These are phyloP conservation scores for Spodoptera frugiperda DNA, from an alignment of 1,140 invertebrate species.

Conservation along the genomic window DNA sequence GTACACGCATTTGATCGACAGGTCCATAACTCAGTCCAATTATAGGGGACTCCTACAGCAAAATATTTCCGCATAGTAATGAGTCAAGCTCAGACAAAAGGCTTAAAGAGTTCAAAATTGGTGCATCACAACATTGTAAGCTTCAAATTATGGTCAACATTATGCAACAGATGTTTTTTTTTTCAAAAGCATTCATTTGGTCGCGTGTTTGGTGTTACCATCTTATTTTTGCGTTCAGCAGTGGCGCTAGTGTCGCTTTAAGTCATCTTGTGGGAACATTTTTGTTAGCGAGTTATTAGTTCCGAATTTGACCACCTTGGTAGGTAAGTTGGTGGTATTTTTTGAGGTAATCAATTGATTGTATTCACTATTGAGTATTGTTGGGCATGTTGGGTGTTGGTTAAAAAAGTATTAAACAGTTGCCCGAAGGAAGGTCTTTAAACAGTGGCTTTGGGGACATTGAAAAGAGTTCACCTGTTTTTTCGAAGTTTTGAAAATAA, in stretches of 20 bases:
- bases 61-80: not conserved
- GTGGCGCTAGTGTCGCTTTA: too few species aligned
- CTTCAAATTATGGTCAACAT: not conserved
- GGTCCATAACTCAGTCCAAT: not conserved
- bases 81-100: too few species aligned
- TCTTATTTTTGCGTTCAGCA: too few species aligned
- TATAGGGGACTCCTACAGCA: not conserved
- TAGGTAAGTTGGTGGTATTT: not conserved
- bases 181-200: not conserved
- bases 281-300: too few species aligned
- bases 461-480: not conserved
- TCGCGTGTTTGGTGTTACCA: not conserved
- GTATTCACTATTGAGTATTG: not conserved
- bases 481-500: not conserved
- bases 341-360: not conserved
- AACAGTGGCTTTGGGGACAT: slow-evolving; percentile 4
- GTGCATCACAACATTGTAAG: slow-evolving; percentile 1
- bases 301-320: too few species aligned
- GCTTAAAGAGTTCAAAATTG: too few species aligned
- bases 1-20: not conserved
- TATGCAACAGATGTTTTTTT: slow-evolving; percentile 4
- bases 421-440: not conserved
- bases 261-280: too few species aligned
- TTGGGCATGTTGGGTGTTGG: too few species aligned
- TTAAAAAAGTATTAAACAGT: not conserved